phyloP scores from a whole-genome alignment of 2,797 vertebrate species.

The Takifugu ocellatus region DNA sequence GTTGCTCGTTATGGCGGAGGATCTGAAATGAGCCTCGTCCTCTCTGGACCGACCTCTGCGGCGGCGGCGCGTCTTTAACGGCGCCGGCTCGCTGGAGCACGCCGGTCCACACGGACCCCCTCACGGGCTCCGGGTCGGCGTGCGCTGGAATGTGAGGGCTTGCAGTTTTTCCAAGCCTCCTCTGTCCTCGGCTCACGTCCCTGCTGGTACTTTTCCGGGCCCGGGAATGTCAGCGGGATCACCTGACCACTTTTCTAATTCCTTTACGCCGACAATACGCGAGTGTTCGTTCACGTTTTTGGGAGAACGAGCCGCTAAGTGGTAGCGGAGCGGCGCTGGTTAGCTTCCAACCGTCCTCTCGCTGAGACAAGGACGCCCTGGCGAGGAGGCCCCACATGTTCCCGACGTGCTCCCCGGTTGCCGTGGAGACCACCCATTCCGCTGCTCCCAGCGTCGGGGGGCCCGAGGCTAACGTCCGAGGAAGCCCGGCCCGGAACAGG shows the following conservation, averaged over 20 bases:
- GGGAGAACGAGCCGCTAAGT: too few relatives aligned
- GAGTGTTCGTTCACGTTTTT: conserved; percentile 18
- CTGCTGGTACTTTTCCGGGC: conserved; percentile 21
- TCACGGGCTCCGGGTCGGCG: background rate
- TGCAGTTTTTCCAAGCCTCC: conserved; percentile 28
- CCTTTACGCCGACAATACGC: conserved; percentile 41
- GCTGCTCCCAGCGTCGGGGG: conserved; percentile 13
- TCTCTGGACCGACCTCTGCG: too few relatives aligned
- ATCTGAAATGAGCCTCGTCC: too few relatives aligned
- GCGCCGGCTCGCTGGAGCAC: conserved; percentile 20
- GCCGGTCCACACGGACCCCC: too few relatives aligned
- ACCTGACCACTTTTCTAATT: conserved; percentile 41
- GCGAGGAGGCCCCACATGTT: background rate
- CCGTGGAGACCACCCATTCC: background rate
- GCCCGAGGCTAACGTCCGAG: conserved; percentile 27
- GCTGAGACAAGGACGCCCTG: too few relatives aligned
- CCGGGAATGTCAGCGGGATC: conserved; percentile 25
- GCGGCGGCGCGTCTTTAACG: background rate
- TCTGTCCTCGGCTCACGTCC: conserved; percentile 26
- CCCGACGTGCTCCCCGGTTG: conserved; percentile 2
- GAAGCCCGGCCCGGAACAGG: conserved; percentile 39
- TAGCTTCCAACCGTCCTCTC: too few relatives aligned
- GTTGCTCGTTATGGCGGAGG: too few relatives aligned
- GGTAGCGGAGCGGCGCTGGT: too few relatives aligned
- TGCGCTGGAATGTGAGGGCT: conserved; percentile 57